Conservation (phyloP, 2,797 vertebrate species). For the Rhabdophis nuchalis region DNA sequence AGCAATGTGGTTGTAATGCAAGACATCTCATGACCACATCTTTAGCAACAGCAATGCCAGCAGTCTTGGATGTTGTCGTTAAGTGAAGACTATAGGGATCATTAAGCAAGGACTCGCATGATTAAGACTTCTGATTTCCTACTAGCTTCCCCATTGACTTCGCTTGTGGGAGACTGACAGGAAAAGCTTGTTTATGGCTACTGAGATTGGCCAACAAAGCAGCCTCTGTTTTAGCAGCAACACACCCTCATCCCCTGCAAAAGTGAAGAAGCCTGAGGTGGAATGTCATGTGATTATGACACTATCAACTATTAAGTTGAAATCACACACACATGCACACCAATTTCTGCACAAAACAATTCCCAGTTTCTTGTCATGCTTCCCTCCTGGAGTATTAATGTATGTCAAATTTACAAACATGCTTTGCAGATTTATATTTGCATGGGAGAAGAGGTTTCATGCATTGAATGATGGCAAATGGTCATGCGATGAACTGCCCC, state of each 20-base stretch:
- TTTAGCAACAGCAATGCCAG: not conserved
- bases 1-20: not conserved
- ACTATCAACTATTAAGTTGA: fast-evolving
- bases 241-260: not conserved
- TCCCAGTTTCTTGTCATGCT: fast-evolving
- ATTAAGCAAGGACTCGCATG: not conserved
- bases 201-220: not conserved
- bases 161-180: not conserved
- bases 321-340: not conserved
- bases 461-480: not conserved
- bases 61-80: not conserved
- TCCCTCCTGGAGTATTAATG: not conserved
- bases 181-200: not conserved
- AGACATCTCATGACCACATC: not conserved
- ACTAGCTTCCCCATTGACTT: not conserved
- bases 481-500: not conserved
- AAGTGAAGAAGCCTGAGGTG: not conserved
- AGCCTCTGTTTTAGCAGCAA: not conserved
- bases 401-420: not conserved
- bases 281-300: not conserved
- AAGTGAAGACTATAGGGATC: not conserved
- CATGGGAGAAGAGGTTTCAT: not conserved
- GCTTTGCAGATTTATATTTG: not conserved
- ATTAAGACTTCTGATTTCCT: not conserved
- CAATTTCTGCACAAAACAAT: fast-evolving